These are phyloP conservation scores for Austrolebias charrua DNA, from an alignment of 2,797 vertebrate genomes.

Conservation along the genomic window DNA sequence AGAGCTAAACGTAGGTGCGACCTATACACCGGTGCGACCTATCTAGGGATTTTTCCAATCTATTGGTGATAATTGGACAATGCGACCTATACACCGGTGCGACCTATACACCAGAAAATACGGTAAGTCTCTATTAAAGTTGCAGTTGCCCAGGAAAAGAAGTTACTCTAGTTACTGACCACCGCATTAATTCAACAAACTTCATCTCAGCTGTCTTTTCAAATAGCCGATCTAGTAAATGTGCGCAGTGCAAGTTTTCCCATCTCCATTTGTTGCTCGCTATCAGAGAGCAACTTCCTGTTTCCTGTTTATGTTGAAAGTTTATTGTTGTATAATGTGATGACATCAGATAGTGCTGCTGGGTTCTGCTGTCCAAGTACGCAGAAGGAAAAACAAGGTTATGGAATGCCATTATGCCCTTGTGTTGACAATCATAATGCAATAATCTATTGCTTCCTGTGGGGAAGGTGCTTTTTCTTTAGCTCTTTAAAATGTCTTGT, in stretches of 20 bases:
- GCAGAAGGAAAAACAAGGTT: slow-evolving; percentile 51
- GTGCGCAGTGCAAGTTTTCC: slow-evolving; percentile 38
- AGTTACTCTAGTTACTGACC: background rate
- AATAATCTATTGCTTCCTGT: slow-evolving; percentile 65
- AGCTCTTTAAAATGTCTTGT: slow-evolving; percentile 23
- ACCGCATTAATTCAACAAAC: slow-evolving; percentile 4
- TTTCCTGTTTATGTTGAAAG: slow-evolving; percentile 72
- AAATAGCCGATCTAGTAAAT: slow-evolving; percentile 32
- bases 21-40: no score
- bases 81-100: no score
- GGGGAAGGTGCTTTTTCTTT: slow-evolving; percentile 34
- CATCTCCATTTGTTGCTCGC: slow-evolving; percentile 54
- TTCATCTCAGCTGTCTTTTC: slow-evolving; percentile 29
- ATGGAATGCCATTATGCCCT: slow-evolving; percentile 52
- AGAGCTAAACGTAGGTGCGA: no score
- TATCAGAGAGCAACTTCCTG: slow-evolving; percentile 68
- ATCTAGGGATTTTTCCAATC: no score
- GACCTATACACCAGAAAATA: no score
- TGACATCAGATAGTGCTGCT: slow-evolving; percentile 64
- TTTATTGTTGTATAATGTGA: slow-evolving; percentile 67
- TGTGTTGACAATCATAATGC: slow-evolving; percentile 44
- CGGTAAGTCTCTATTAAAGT: no score
- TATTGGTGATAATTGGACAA: no score
- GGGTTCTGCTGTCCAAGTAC: slow-evolving; percentile 38
- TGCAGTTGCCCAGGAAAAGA: no score